Evolutionary conservation across 2,113 vertebrate species (phyloP).

Genomic region (Neotragus pygmaeus): DNA sequence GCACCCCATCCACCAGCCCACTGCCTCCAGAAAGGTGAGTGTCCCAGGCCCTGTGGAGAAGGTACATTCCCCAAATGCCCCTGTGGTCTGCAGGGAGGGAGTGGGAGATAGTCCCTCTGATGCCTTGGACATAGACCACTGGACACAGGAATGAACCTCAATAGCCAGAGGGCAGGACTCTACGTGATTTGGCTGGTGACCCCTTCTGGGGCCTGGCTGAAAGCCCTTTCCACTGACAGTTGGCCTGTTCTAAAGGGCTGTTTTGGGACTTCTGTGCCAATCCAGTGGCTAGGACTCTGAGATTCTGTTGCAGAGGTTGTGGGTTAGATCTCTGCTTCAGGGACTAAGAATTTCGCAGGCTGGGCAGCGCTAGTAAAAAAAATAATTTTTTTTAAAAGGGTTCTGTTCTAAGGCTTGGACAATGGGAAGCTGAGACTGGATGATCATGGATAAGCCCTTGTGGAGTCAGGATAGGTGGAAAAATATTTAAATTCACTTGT

Average conservation of each 20-base stretch:
- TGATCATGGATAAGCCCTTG: not conserved
- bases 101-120: not conserved
- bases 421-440: not conserved
- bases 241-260: not conserved
- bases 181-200: not conserved
- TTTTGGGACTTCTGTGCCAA: not conserved
- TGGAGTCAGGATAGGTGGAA: not conserved
- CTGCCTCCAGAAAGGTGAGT: not conserved
- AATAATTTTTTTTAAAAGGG: not conserved
- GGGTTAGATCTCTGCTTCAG: not conserved
- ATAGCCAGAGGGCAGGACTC: not conserved
- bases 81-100: not conserved
- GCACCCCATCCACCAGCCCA: not conserved
- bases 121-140: not conserved
- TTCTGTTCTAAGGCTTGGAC: not conserved
- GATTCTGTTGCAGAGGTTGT: not conserved
- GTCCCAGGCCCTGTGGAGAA: not conserved
- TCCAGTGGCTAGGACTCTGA: not conserved
- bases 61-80: not conserved
- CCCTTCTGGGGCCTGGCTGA: not conserved
- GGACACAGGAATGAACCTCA: not conserved
- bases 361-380: not conserved
- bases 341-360: not conserved
- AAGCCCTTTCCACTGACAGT: not conserved
- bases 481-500: not conserved